phyloP scores from a whole-genome alignment of 2,888 invertebrate species.

The Nezara viridula region DNA sequence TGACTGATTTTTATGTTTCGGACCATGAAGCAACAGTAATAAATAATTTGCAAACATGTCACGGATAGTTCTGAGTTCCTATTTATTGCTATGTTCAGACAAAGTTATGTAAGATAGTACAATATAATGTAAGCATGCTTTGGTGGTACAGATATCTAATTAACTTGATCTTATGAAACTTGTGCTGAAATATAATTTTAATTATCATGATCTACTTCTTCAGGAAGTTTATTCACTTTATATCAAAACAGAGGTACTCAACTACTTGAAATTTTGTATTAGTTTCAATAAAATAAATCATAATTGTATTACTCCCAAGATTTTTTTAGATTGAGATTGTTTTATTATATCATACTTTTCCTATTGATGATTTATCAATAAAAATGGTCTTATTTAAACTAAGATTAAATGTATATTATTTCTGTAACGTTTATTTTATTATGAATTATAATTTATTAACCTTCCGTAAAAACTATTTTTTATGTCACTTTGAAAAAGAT shows the following conservation, averaged over 20 bases:
- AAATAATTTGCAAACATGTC: no score
- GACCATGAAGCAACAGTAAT: no score
- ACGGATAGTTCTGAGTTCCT: not conserved
- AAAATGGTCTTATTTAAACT: not conserved
- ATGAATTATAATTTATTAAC: not conserved
- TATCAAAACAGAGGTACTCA: not conserved
- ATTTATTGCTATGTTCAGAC: not conserved
- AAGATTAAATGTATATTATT: not conserved
- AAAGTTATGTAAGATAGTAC: not conserved
- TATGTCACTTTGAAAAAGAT: no score
- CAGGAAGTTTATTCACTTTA: not conserved
- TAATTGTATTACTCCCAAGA: not conserved
- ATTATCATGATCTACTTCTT: not conserved
- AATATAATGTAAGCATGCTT: not conserved
- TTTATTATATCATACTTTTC: no score
- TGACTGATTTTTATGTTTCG: no score
- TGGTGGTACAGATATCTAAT: not conserved
- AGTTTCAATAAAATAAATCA: not conserved
- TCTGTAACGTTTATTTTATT: no score
- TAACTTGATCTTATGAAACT: no score
- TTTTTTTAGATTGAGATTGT: no score
- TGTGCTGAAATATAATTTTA: not conserved
- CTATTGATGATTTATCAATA: not conserved
- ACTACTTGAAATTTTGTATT: not conserved
- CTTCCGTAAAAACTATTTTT: not conserved